phyloP scores from a whole-genome alignment of 2,888 invertebrate genomes.

The Lepeophtheirus nordmannii region DNA sequence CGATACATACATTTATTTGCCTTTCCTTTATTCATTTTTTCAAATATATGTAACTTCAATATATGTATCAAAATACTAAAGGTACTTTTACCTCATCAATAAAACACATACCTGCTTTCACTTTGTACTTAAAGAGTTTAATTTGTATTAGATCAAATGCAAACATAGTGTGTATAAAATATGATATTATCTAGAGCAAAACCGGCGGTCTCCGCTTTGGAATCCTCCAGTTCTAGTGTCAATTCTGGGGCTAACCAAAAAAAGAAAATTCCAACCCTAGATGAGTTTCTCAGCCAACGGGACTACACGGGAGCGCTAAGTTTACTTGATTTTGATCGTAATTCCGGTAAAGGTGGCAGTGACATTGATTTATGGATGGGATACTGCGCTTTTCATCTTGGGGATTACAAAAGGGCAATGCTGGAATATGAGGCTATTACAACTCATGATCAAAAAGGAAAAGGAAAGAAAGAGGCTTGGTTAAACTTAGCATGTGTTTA shows the following conservation, averaged over 20 bases:
- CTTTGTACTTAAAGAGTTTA: constrained; percentile 90
- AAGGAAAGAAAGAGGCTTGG: constrained; percentile 45
- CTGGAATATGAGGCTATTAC: constrained; percentile 45
- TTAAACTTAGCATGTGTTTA: constrained; percentile 82
- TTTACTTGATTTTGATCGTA: constrained; percentile 55
- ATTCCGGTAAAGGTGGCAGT: constrained; percentile 37
- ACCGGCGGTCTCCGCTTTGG: constrained; percentile 15
- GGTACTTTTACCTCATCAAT: constrained; percentile 50
- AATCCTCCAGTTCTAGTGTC: background rate
- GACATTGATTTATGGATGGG: constrained; percentile 69
- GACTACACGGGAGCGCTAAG: constrained; percentile 92
- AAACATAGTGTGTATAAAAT: constrained; percentile 61
- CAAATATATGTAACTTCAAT: no score
- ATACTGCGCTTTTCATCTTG: constrained; percentile 87
- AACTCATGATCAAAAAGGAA: constrained; percentile 32
- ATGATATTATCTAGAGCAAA: constrained; percentile 24
- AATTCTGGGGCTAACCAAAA: constrained; percentile 29
- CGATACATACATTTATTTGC: no score
- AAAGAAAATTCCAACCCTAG: constrained; percentile 57
- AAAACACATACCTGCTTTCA: constrained; percentile 85
- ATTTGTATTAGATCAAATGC: constrained; percentile 97
- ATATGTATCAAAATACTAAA: no score
- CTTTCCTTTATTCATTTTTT: no score
- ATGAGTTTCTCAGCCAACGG: constrained; percentile 69
- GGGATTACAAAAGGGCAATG: constrained; percentile 70